A percentile compares a stretch with the other conserved stretches of the same genome.
phyloP scores from a whole-genome alignment of 2,113 vertebrate species.

The Protobothrops mucrosquamatus region DNA sequence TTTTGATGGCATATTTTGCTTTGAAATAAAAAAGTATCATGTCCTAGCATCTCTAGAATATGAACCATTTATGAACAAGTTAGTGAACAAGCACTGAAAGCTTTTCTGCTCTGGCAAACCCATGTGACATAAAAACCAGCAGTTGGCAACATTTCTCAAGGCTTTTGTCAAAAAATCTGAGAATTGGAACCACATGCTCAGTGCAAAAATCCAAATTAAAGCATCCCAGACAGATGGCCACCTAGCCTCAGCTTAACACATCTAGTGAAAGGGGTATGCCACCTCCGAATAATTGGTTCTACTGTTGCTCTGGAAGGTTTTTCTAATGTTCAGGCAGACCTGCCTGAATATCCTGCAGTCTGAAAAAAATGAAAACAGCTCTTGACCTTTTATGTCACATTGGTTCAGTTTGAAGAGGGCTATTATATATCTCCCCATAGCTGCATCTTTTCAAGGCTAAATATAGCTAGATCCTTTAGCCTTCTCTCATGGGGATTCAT shows the following conservation, averaged over 20 bases:
- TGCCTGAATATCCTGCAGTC: neutral
- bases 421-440: neutral
- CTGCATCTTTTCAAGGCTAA: neutral
- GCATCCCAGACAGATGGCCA: neutral
- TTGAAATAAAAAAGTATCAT: slow-evolving; percentile 3
- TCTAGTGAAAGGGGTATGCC: neutral
- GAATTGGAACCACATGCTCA: neutral
- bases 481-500: neutral
- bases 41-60: neutral
- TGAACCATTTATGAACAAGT: slow-evolving; percentile 6
- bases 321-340: neutral
- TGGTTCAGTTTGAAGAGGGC: neutral
- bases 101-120: neutral
- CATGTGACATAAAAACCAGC: neutral
- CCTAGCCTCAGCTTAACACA: neutral
- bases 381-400: neutral
- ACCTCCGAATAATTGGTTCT: neutral
- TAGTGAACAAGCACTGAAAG: neutral
- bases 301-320: neutral
- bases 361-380: neutral
- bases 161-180: neutral
- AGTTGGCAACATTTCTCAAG: neutral
- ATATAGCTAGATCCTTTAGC: neutral
- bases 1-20: neutral
- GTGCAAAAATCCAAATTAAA: neutral